Evolutionary conservation across 1,140 invertebrate species (phyloP).

Genomic region (Cepaea nemoralis): DNA sequence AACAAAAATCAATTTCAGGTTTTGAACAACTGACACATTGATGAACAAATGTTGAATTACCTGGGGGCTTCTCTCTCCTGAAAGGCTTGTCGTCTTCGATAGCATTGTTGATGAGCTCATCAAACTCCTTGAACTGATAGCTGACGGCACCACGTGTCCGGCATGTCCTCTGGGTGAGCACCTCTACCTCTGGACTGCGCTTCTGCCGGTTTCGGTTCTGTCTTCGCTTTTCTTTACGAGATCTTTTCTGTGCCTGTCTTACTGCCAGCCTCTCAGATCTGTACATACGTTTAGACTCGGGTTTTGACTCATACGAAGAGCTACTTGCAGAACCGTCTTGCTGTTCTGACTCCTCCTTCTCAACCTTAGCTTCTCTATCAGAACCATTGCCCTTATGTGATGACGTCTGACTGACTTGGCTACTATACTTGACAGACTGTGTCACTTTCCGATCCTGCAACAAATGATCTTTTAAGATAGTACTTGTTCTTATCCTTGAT

Average conservation of each 20-base stretch:
- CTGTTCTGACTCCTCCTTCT: constrained; percentile 35
- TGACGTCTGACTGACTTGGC: background rate
- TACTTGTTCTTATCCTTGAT: no score
- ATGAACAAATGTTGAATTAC: no score
- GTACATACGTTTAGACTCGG: constrained; percentile 9
- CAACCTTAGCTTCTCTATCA: constrained; percentile 43
- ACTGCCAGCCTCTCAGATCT: constrained; percentile 27
- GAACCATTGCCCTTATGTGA: constrained; percentile 37
- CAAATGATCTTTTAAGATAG: background rate
- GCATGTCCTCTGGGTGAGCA: constrained; percentile 60
- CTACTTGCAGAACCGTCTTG: background rate
- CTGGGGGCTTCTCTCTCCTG: constrained; percentile 46
- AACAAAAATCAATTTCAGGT: no score
- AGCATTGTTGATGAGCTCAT: constrained; percentile 92
- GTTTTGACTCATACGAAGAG: constrained; percentile 37
- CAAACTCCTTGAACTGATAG: constrained; percentile 91
- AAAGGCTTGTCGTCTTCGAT: constrained; percentile 78
- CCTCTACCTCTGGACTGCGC: constrained; percentile 43
- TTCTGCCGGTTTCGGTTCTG: constrained; percentile 37
- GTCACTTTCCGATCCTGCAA: constrained; percentile 15
- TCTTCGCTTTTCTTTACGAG: constrained; percentile 44
- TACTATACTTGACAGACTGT: background rate
- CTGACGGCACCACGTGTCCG: constrained; percentile 75
- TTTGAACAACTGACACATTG: no score
- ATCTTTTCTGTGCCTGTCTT: constrained; percentile 78